Evolutionary conservation across 2,797 vertebrate genomes (phyloP).

Genomic region (Macroramphosus scolopax): DNA sequence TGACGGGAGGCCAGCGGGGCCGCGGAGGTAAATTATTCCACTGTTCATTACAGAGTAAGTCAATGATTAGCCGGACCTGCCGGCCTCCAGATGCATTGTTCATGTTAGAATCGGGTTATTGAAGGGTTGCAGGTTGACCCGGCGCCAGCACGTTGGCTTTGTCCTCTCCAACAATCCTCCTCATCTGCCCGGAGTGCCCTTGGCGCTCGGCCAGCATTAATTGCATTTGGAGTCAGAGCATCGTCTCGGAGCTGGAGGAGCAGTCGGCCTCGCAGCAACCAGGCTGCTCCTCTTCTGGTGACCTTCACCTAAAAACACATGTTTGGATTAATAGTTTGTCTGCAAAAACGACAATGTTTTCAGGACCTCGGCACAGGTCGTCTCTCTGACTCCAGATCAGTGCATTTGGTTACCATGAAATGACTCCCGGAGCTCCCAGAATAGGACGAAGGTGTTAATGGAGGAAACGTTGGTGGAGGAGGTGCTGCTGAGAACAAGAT

Average conservation of each 20-base stretch:
- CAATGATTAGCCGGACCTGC: too few relatives aligned
- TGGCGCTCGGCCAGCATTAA: constrained; percentile 42
- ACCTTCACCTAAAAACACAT: too few relatives aligned
- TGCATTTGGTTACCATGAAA: constrained; percentile 57
- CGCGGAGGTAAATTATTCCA: too few relatives aligned
- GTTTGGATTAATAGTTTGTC: too few relatives aligned
- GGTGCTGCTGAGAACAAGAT: constrained; percentile 38
- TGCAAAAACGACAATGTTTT: too few relatives aligned
- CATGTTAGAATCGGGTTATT: constrained; percentile 2
- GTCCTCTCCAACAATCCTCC: constrained; percentile 22
- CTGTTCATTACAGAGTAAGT: not conserved
- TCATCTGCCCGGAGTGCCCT: constrained; percentile 40
- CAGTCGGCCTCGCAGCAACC: constrained; percentile 36
- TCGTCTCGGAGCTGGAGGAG: constrained; percentile 33
- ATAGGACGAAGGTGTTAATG: constrained; percentile 61
- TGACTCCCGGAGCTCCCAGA: constrained; percentile 55
- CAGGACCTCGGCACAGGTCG: too few relatives aligned
- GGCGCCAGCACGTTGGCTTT: constrained; percentile 24
- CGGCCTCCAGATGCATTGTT: not conserved
- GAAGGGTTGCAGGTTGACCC: constrained; percentile 21
- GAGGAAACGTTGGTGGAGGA: constrained; percentile 50
- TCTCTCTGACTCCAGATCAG: constrained; percentile 28
- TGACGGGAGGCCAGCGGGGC: too few relatives aligned
- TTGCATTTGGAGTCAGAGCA: constrained; percentile 49
- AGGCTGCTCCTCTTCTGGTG: constrained; percentile 30